Conservation (phyloP, 2,797 vertebrate species). For the Sebastiscus tertius region DNA sequence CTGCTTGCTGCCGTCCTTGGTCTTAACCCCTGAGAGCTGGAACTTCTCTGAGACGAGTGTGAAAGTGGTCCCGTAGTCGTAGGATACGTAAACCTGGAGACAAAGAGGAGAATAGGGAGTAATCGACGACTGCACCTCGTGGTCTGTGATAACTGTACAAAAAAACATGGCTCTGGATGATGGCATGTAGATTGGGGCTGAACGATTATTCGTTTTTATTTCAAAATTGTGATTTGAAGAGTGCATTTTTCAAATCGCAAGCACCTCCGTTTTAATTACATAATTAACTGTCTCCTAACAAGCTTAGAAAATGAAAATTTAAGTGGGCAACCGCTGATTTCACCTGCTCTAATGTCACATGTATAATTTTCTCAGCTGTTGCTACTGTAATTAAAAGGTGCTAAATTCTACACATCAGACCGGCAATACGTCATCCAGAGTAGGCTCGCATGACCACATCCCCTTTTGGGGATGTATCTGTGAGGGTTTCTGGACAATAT, state of each 20-base stretch:
- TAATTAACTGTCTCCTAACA: not conserved
- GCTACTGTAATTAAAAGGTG: too few species aligned
- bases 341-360: not conserved
- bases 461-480: too few species aligned
- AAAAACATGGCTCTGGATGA: not conserved
- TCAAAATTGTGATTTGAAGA: too few species aligned
- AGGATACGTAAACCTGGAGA: slow-evolving; percentile 92
- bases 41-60: slow-evolving; percentile 88
- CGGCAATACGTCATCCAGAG: too few species aligned
- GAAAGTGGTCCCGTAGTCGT: slow-evolving; percentile 93
- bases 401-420: too few species aligned
- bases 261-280: not conserved
- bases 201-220: not conserved
- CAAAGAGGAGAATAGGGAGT: not conserved
- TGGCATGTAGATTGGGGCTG: not conserved
- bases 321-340: not conserved
- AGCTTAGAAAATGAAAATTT: not conserved
- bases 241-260: too few species aligned
- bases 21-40: slow-evolving; percentile 78
- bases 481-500: too few species aligned
- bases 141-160: not conserved
- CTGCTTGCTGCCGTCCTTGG: slow-evolving; percentile 83
- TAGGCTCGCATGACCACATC: too few species aligned
- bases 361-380: not conserved
- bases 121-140: not conserved